Conservation (phyloP, 1,140 invertebrate genomes). For the Hydropsyche tenuis region DNA sequence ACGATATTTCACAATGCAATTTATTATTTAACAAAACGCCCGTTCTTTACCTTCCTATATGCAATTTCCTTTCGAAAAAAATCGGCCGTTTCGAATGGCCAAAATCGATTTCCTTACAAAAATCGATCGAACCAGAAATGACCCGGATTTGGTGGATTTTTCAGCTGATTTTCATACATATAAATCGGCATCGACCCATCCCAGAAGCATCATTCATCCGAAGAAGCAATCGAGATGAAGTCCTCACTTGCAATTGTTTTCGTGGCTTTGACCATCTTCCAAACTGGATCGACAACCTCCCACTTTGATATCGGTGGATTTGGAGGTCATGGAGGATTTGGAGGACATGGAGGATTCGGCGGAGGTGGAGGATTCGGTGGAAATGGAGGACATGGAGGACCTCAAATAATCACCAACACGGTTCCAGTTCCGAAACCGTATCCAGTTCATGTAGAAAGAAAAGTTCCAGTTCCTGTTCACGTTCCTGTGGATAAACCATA, state of each 20-base stretch:
- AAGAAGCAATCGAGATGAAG: constrained; percentile 35
- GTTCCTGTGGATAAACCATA: constrained; percentile 46
- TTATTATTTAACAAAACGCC: too few relatives aligned
- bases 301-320: constrained; percentile 46
- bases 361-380: constrained; percentile 56
- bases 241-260: constrained; percentile 51
- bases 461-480: constrained; percentile 38
- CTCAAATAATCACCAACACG: constrained; percentile 46
- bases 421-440: constrained; percentile 46
- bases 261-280: constrained; percentile 53
- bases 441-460: constrained; percentile 42
- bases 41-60: too few relatives aligned
- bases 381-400: constrained; percentile 52
- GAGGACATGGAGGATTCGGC: constrained; percentile 49
- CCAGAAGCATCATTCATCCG: too few relatives aligned
- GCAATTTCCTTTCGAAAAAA: too few relatives aligned
- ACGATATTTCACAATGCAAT: too few relatives aligned
- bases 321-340: constrained; percentile 47
- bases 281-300: too few relatives aligned
- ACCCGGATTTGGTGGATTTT: too few relatives aligned
- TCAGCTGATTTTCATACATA: too few relatives aligned
- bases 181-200: too few relatives aligned
- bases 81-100: too few relatives aligned
- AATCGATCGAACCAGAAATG: too few relatives aligned
- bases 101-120: too few relatives aligned